phyloP scores from a whole-genome alignment of 2,888 invertebrate genomes.

The Onchidella celtica region DNA sequence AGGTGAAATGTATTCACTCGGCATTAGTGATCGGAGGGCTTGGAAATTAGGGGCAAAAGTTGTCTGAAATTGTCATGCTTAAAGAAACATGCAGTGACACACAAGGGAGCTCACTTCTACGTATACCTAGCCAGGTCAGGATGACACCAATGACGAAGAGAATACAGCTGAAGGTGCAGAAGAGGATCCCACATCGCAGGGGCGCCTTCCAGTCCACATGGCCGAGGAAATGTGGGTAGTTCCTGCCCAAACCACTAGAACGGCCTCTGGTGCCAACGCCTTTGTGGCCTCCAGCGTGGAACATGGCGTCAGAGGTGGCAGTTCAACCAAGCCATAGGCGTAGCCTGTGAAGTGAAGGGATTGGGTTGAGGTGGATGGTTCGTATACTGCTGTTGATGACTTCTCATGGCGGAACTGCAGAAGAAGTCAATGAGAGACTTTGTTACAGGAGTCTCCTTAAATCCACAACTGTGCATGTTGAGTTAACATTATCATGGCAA shows the following conservation, averaged over 20 bases:
- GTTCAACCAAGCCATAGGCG: not conserved
- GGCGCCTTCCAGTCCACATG: conserved; percentile 45
- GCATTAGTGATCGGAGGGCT: too few species aligned
- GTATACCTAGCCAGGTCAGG: conserved; percentile 50
- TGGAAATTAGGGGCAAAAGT: too few species aligned
- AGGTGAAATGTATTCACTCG: too few species aligned
- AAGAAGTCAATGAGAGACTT: too few species aligned
- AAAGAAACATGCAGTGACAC: conserved; percentile 8
- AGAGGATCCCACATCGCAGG: conserved; percentile 43
- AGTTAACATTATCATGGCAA: too few species aligned
- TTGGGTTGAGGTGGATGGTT: not conserved
- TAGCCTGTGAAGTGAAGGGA: not conserved
- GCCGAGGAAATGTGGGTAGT: conserved; percentile 26
- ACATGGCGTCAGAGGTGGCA: conserved; percentile 21
- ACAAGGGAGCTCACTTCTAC: conserved; percentile 40
- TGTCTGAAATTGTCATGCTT: too few species aligned
- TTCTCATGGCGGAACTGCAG: not conserved
- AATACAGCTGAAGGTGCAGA: conserved; percentile 41
- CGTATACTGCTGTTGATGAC: not conserved
- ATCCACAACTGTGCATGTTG: too few species aligned
- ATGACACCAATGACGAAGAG: conserved; percentile 47
- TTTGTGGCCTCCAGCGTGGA: conserved; percentile 40
- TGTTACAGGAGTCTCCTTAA: too few species aligned
- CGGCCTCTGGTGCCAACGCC: conserved; percentile 27
- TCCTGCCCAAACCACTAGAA: conserved; percentile 24